Evolutionary conservation across 1,140 invertebrate genomes (phyloP).

Genomic region (Papilio glaucus): DNA sequence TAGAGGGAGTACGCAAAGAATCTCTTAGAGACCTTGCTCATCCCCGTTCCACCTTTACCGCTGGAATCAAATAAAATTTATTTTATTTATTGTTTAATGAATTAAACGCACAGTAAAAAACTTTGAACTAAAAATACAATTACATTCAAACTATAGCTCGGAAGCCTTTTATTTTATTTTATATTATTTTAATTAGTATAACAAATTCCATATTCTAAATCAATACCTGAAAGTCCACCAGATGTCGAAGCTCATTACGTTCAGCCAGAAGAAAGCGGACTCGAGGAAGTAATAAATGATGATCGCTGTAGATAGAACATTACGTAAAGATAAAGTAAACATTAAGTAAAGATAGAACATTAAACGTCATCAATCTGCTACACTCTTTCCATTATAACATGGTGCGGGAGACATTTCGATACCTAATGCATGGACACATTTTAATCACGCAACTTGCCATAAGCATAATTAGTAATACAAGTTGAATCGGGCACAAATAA

Average conservation of each 20-base stretch:
- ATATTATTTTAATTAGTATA: not conserved
- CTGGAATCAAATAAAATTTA: conserved; percentile 51
- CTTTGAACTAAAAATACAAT: no score
- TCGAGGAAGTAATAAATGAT: conserved; percentile 87
- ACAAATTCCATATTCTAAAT: not conserved
- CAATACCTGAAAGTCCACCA: conserved; percentile 86
- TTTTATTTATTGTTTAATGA: conserved; percentile 29
- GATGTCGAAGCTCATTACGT: conserved; percentile 88
- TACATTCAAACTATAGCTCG: no score
- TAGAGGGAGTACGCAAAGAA: conserved; percentile 66
- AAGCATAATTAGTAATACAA: no score
- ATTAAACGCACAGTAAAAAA: not conserved
- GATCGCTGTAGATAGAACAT: conserved; percentile 85
- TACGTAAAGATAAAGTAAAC: no score
- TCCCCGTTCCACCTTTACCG: conserved; percentile 64
- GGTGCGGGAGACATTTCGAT: not conserved
- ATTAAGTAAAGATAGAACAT: conserved; percentile 48
- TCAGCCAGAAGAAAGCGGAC: conserved; percentile 88
- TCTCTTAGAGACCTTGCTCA: conserved; percentile 57
- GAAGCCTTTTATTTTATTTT: no score
- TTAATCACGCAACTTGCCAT: no score
- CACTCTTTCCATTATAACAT: not conserved
- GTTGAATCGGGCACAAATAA: no score
- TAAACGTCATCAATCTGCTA: not conserved
- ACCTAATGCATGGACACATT: not conserved